phyloP scores from a whole-genome alignment of 2,888 invertebrate genomes.

The Galeruca laticollis region DNA sequence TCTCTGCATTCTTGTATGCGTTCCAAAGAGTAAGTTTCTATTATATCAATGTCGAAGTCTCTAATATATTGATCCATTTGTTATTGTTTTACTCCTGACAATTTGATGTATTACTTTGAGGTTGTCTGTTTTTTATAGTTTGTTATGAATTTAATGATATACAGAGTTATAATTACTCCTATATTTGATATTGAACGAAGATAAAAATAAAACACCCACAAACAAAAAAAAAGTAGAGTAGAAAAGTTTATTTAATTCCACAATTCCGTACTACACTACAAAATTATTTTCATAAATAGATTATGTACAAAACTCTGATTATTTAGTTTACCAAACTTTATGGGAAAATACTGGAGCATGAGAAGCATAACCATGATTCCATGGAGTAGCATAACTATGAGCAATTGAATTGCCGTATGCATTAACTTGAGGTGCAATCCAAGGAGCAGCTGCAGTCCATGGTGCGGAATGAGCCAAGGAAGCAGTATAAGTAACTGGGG shows the following conservation, averaged over 20 bases:
- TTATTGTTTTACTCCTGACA: no score
- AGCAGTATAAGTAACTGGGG: slow-evolving; percentile 45
- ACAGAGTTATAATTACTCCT: no score
- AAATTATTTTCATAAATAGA: slow-evolving; percentile 4
- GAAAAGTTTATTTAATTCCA: background rate
- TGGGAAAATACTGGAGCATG: slow-evolving; percentile 34
- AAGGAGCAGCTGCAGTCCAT: slow-evolving; percentile 24
- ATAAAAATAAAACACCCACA: no score
- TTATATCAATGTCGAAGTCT: no score
- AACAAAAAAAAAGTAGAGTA: no score
- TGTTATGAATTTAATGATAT: no score
- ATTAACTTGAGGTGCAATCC: slow-evolving; percentile 14
- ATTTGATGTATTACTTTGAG: no score
- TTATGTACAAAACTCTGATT: slow-evolving; percentile 6
- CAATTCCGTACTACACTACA: slow-evolving; percentile 1
- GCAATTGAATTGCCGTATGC: slow-evolving; percentile 39
- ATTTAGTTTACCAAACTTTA: slow-evolving; percentile 21
- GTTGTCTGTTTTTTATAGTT: no score
- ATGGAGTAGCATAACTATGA: slow-evolving; percentile 20
- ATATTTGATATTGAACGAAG: no score
- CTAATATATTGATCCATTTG: no score
- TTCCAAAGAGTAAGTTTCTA: no score
- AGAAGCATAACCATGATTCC: slow-evolving; percentile 39
- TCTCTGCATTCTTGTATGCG: no score
- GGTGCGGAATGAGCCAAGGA: slow-evolving; percentile 38